Percentiles rank a stretch among this genome's conserved stretches.
phyloP scores from a whole-genome alignment of 1,140 invertebrate genomes.

The Lamellibrachia luymesi region DNA sequence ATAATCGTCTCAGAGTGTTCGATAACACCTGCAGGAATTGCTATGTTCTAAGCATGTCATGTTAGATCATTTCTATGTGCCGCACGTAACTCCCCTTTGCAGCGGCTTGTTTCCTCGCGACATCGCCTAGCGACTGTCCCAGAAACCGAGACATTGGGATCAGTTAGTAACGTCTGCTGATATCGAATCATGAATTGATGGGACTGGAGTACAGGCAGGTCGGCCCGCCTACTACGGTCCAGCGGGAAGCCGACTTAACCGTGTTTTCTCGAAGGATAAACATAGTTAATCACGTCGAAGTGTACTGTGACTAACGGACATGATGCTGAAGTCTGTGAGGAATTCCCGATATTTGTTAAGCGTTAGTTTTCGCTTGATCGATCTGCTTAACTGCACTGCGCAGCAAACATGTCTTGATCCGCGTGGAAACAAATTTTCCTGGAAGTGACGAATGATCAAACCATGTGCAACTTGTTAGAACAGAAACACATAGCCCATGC shows the following conservation, averaged over 20 bases:
- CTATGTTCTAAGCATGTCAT: not conserved
- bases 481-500: not conserved
- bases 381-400: not conserved
- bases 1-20: not conserved
- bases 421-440: not conserved
- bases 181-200: not conserved
- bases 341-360: not conserved
- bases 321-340: not conserved
- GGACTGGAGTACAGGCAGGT: not conserved
- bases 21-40: not conserved
- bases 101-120: too few relatives aligned
- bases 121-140: not conserved
- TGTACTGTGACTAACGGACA: not conserved
- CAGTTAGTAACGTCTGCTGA: not conserved
- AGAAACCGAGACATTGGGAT: not conserved
- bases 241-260: not conserved
- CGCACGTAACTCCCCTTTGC: not conserved
- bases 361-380: not conserved
- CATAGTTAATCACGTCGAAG: not conserved
- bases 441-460: not conserved
- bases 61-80: not conserved
- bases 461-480: not conserved
- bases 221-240: not conserved
- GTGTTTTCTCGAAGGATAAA: not conserved
- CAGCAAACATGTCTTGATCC: not conserved